These are phyloP conservation scores for Miichthys miiuy DNA, from an alignment of 2,797 vertebrate species.

Conservation along the genomic window DNA sequence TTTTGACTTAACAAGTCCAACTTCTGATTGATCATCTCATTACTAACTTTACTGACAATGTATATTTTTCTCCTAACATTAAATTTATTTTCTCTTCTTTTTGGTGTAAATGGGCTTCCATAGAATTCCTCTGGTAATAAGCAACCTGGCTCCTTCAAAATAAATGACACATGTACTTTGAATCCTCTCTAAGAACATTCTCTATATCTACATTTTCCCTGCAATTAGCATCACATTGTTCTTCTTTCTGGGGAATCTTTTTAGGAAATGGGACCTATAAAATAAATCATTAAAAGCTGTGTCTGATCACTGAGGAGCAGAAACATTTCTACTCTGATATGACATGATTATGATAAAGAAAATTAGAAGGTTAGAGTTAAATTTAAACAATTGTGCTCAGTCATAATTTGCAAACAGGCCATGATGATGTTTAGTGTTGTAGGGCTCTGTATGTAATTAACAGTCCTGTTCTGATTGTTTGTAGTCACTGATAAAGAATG, in stretches of 20 bases:
- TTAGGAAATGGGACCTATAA: constrained; percentile 14
- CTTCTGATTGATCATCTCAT: neutral
- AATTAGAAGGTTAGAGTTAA: neutral
- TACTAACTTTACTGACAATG: neutral
- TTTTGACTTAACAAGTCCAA: neutral
- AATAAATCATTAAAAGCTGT: neutral
- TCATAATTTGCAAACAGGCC: neutral
- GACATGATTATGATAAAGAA: neutral
- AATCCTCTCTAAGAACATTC: neutral
- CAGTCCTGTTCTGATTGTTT: constrained; percentile 55
- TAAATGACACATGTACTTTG: neutral
- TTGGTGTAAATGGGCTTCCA: neutral
- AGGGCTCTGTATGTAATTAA: constrained; percentile 36
- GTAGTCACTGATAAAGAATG: constrained; percentile 35
- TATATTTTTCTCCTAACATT: neutral
- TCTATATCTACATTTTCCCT: no score
- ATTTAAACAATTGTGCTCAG: no score
- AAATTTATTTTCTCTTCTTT: neutral
- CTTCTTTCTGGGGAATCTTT: neutral
- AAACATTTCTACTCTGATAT: constrained; percentile 1
- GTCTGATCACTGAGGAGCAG: neutral
- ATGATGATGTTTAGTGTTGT: neutral
- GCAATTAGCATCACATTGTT: neutral
- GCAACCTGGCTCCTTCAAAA: neutral
- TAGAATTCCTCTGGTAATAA: neutral